Percentiles rank a stretch among this genome's conserved stretches.
Conservation (phyloP, 2,113 vertebrate species). For the Rhabdornis inornatus region DNA sequence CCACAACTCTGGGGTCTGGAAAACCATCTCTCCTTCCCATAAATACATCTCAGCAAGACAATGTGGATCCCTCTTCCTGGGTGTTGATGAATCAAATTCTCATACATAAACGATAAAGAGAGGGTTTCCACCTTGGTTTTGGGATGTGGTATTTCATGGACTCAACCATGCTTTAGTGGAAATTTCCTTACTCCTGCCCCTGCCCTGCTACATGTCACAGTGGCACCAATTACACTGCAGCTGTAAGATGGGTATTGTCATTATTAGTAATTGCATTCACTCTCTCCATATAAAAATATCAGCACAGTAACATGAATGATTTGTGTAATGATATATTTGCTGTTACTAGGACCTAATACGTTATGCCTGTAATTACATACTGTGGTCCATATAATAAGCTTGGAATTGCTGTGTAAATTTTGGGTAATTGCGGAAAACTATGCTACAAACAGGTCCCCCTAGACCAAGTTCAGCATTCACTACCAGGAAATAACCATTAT, state of each 20-base stretch:
- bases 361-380: slow-evolving; percentile 49
- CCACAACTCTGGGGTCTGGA: not conserved
- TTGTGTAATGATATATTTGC: slow-evolving; percentile 52
- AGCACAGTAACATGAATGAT: slow-evolving; percentile 33
- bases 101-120: not conserved
- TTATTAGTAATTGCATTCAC: slow-evolving; percentile 10
- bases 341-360: slow-evolving; percentile 40
- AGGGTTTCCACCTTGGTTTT: not conserved
- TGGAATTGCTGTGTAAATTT: slow-evolving; percentile 52
- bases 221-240: not conserved
- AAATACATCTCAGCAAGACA: not conserved
- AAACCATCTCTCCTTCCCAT: not conserved
- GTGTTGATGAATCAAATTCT: not conserved
- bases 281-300: slow-evolving; percentile 25
- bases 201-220: not conserved
- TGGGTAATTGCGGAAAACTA: slow-evolving; percentile 40
- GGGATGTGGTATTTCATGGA: not conserved
- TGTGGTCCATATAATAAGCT: not conserved
- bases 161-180: not conserved
- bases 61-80: not conserved
- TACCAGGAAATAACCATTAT: slow-evolving; percentile 30
- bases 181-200: not conserved
- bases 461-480: slow-evolving; percentile 1
- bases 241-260: not conserved
- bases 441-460: slow-evolving; percentile 36